Evolutionary conservation across 53 echinoderm and acorn worm genomes (phyloP), one percentile per base, ranked within the genome.

Genomic region (Zoroaster sp.): DNA sequence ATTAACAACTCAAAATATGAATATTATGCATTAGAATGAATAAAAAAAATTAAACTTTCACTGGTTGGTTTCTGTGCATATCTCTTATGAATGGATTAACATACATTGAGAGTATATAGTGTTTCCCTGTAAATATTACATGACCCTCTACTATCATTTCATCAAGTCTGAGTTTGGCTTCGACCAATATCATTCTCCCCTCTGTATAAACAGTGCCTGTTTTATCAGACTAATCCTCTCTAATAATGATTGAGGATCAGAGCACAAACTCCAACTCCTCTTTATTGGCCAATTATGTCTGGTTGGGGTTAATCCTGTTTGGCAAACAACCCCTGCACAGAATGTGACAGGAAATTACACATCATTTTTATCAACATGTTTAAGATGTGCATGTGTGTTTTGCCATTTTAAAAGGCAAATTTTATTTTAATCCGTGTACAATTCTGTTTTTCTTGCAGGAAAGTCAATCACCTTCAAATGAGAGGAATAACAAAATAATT

Each of bases 231-330:
- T 47, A 46, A 76, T 55, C 35, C 20, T 78, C 55, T 59, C 32
- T 37, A 9, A 78, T 54, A 45, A 76, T 46, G 15, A 47, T 34
- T 30, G 55, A 72, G 72, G 35, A 54, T 78, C 59, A 53, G 78
- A 78, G 53, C 78, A 32, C 55, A 78, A 78, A 53, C 9, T 78
- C 78, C 52, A 78, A 78, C 55, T 59, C 37, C 21, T 53, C 18
- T 59, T n/a, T 30, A 78, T 78, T 74, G 8, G 20, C 20, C 12
- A 43, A 38, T 74, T 39, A 41, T 41, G 78, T 78, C 78, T 36
- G 23, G 78, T 53, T 35, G 78, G 73, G n/a, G 78, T 51, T 78
- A 78, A 78, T 78, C 78, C 45, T 59, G 33, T 39, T 21, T n/a
- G 28, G 32, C 28, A 35, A 49, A n/a, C 59, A 55, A 37, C 78